Conservation (phyloP, 1,140 invertebrate genomes). For the Drosophila burlai region DNA sequence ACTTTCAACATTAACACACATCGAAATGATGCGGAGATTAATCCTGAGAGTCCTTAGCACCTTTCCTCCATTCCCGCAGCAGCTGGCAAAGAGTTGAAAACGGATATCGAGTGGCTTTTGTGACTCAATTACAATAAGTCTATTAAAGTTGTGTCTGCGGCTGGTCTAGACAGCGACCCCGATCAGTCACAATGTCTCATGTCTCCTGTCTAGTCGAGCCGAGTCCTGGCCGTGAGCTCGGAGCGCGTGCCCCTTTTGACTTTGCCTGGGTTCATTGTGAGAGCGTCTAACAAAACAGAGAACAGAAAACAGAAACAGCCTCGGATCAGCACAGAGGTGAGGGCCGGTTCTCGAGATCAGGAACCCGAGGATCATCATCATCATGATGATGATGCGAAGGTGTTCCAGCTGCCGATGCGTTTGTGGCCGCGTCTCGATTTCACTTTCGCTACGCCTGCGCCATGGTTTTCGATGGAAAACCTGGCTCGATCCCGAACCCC, state of each 20-base stretch:
- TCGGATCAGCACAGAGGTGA: conserved; percentile 24
- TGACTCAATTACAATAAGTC: conserved; percentile 84
- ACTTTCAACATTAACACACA: conserved; percentile 53
- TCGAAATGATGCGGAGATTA: conserved; percentile 3
- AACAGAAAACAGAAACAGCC: conserved; percentile 1
- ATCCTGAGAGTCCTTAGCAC: conserved; percentile 31
- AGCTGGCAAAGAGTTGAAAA: conserved; percentile 72
- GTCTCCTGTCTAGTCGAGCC: conserved; percentile 38
- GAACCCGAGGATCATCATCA: conserved; percentile 4
- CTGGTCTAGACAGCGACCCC: conserved; percentile 62
- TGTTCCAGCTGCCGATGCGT: conserved; percentile 73
- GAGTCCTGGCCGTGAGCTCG: conserved; percentile 13
- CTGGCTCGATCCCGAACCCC: conserved; percentile 27
- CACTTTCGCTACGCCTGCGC: conserved; percentile 78
- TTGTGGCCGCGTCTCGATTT: conserved; percentile 71
- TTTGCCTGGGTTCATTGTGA: conserved; percentile 57
- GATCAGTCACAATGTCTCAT: conserved; percentile 72
- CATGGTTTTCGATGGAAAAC: conserved; percentile 72
- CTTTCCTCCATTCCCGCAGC: conserved; percentile 27
- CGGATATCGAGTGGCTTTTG: conserved; percentile 75
- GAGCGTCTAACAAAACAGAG: conserved; percentile 62
- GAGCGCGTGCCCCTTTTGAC: conserved; percentile 78
- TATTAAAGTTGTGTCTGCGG: conserved; percentile 77
- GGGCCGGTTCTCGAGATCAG: conserved; percentile 8
- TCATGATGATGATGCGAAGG: conserved; percentile 60